Conservation (phyloP, 2,888 invertebrate species). For the Ditula angustiorana region DNA sequence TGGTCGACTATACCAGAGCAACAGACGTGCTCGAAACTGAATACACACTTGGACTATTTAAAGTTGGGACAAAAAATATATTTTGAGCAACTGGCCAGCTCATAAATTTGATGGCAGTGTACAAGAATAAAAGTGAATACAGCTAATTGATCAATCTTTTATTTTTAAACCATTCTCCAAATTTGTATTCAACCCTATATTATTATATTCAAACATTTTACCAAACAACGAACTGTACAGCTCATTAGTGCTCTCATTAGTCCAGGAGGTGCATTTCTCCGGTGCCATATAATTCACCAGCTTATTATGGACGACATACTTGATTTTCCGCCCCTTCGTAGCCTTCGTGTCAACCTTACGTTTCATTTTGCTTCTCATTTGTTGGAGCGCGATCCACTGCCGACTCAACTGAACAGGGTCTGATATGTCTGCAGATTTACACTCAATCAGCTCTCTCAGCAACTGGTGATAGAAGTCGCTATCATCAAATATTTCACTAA, state of each 20-base stretch:
- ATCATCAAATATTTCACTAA: conserved; percentile 97
- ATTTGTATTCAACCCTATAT: conserved; percentile 69
- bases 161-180: conserved; percentile 67
- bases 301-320: conserved; percentile 94
- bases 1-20: too few species aligned
- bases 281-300: conserved; percentile 97
- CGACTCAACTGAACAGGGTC: conserved; percentile 94
- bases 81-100: too few species aligned
- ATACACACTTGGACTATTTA: too few species aligned
- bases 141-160: conserved; percentile 49
- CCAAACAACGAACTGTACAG: conserved; percentile 94
- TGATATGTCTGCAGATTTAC: conserved; percentile 92
- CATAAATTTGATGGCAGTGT: too few species aligned
- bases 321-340: conserved; percentile 96
- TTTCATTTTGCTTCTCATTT: conserved; percentile 96
- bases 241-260: conserved; percentile 92
- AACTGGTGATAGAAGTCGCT: conserved; percentile 98
- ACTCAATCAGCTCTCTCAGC: conserved; percentile 95
- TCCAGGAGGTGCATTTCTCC: conserved; percentile 88
- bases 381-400: conserved; percentile 97
- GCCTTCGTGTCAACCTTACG: conserved; percentile 96
- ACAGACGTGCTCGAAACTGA: too few species aligned
- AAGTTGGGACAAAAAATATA: too few species aligned
- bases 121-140: not conserved
- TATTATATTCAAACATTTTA: conserved; percentile 81